phyloP scores from a whole-genome alignment of 2,888 invertebrate species.

The Sphaeridia pumilis region DNA sequence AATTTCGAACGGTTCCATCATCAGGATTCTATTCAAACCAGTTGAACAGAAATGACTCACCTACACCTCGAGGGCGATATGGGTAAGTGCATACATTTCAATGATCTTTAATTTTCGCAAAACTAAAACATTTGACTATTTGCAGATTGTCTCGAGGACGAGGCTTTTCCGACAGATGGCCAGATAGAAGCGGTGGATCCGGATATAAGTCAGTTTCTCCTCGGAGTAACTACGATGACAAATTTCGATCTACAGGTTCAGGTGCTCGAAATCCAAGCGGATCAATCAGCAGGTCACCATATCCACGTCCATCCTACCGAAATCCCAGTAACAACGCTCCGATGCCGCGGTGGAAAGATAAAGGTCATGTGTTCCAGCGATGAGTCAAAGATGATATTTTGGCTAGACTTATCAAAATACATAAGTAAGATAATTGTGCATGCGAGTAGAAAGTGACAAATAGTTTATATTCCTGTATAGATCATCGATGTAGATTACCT shows the following conservation, averaged over 20 bases:
- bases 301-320: too few relatives aligned
- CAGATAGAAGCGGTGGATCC: constrained; percentile 1
- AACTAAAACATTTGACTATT: background rate
- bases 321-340: too few relatives aligned
- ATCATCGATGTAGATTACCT: too few relatives aligned
- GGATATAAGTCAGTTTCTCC: constrained; percentile 3
- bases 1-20: constrained; percentile 11
- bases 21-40: constrained; percentile 9
- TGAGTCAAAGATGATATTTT: too few relatives aligned
- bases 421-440: too few relatives aligned
- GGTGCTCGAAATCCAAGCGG: too few relatives aligned
- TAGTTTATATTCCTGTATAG: too few relatives aligned
- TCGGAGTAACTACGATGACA: constrained; percentile 14
- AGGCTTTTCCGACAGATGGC: constrained; percentile 20
- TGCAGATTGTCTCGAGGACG: constrained; percentile 12
- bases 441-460: too few relatives aligned
- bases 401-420: too few relatives aligned
- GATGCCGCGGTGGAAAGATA: too few relatives aligned
- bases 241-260: constrained; percentile 17
- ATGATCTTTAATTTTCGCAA: background rate
- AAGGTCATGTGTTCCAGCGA: too few relatives aligned
- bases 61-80: constrained; percentile 9
- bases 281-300: too few relatives aligned
- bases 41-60: constrained; percentile 8
- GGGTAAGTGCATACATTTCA: background rate